Base-by-base conservation (phyloP, 2,797 vertebrate species). In the Fistularia tabacaria region DNA sequence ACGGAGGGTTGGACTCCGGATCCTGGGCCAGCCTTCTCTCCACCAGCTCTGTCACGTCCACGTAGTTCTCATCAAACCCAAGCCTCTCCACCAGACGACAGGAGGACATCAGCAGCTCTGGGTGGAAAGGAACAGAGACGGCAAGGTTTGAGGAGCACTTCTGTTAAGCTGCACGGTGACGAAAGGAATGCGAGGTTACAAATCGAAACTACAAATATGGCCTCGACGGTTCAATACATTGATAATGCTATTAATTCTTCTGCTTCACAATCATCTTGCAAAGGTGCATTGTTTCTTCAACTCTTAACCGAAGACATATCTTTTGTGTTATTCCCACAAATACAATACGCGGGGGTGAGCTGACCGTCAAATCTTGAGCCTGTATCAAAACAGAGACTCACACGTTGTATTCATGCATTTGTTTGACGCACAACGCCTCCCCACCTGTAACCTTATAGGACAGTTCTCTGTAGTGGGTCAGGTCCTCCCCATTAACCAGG, bases 391-490 rank as follows among this genome's bases (percentile, higher is more conserved):
- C 39, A 40, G 7, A 5, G 25, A 25, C 25, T 25, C 25, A 25
- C 25, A 25, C 5, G 2, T 25, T 2, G 25, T 25, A 25, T 25
- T 25, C 25, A 25, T 25, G 25, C 25, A 3, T 25, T 25, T 25
- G 5, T 25, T 25, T 25, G 25, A 25, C 25, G 5, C 41, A 7
- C 10, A 11, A 6, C 39, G 36, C 8, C 13, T 7, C 7, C 54
- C 1, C 85, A 97, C 96, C 95, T 91, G 94, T 97, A 41, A 95
- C 85, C 69, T 92, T 94, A 66, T 95, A 96, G 0, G 94, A 98
- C 57, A 86, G 90, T 58, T 96, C 94, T 75, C 95, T 91, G 76
- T 98, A 97, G 10, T 86, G 90, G 0, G 91, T 95, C 54, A 98
- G 77, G 65, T 98, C 94, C 88, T 98, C 95, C 79, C 96, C 95